Base-by-base conservation (phyloP, 2,888 invertebrate species). In the Taphrorychus bicolor region DNA sequence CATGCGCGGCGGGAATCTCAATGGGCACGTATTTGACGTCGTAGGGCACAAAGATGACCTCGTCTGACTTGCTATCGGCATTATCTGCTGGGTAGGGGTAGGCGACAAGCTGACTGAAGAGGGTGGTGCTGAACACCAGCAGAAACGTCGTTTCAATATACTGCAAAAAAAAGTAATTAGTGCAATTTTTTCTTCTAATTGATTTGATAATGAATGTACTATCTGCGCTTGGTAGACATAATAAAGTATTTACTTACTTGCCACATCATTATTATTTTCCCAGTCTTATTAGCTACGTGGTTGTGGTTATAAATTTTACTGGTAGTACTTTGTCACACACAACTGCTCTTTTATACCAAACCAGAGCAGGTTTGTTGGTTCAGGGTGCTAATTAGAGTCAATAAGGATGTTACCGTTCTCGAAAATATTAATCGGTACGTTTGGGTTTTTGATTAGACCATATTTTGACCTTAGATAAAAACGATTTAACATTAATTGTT, bases 31-130 rank as follows among this genome's bases (percentile, higher is more conserved):
- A 67, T 14, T 57, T 58, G 32, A 67, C 40, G 4, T 58, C 45
- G 42, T 62, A 67, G 3, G 67, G 67, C 16, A 67, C 48, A 7
- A 53, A 52, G 2, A 67, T 58, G 21, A 67, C 62, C 22, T 66
- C 59, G 5, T 59, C 56, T 14, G 54, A 40, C 5, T 51, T 41
- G 5, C 3, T 59, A n/a, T 14, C 42, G 11, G n/a, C 32, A 18
- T 45, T 17, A 5, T 2, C 2, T 45, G 17, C 7, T 2, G 45
- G 7, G 14, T 45, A 2, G 9, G 45, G 9, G 17, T n/a, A 16
- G 14, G 3, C 45, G 2, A 45, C n/a, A n/a, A n/a, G n/a, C n/a
- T n/a, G n/a, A n/a, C n/a, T n/a, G n/a, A n/a, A n/a, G n/a, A n/a
- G 17, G 3, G 2, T 45, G 45, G 14, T 4, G 17, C 45, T 16